Evolutionary conservation across 1,140 invertebrate genomes (phyloP), one percentile per base, ranked within the genome.

Genomic region (Drosophila hydei): DNA sequence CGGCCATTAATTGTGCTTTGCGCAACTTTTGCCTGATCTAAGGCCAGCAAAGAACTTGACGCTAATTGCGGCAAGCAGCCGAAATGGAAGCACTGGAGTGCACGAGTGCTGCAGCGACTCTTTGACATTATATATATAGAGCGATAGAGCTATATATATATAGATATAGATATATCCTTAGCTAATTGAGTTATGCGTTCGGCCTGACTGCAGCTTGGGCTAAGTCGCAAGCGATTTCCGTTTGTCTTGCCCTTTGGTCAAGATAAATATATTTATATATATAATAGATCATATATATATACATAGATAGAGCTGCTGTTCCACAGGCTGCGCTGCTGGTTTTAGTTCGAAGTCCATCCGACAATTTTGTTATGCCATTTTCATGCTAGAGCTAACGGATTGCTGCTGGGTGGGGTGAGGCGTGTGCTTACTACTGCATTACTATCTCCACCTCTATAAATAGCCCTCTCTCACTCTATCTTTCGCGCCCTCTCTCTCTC

Each of bases 281-380:
- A 72, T 33, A 11, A 33, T 33, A 33, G 30, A 33, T 33, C 3
- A 42, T 6, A 42, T 14, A n/a, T 14, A 1, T 16, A 42, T 8
- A 42, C 3, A n/a, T 16, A 40, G 1, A 16, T 7, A 2, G 30
- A 33, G 30, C n/a, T n/a, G n/a, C n/a, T n/a, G n/a, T n/a, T 67
- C 42, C 73, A 76, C 36, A 9, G 47, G 47, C 51, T 54, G 30
- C 47, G 51, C 30, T 30, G 42, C 47, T 5, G 5, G 16, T 12
- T 19, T 12, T 5, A 6, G 14, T 9, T 19, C 48, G n/a, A 19
- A 52, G 18, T 27, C 43, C 50, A 54, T 25, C n/a, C 38, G 42
- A 67, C 48, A 74, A 77, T 77, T 77, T 71, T 77, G 65, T 77
- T 77, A 74, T 70, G 77, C 65, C 77, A 71, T 67, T 81, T 77